Conservation (phyloP, 2,113 vertebrate species). For the Python bivittatus region DNA sequence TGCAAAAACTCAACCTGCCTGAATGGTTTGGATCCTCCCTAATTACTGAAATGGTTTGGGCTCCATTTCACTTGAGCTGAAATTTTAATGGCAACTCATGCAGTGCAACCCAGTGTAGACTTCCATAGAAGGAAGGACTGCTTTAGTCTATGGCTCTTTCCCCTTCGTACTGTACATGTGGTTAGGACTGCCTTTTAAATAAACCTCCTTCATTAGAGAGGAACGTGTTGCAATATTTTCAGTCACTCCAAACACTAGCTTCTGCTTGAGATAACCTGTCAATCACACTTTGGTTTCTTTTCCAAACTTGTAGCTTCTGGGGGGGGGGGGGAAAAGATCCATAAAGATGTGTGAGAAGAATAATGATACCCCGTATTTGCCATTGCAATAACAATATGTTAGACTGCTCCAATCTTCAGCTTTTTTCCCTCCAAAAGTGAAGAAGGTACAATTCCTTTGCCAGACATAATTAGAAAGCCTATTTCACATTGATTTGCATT, state of each 20-base stretch:
- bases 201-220: neutral
- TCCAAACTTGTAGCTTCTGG: neutral
- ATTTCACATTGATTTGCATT: constrained; percentile 10
- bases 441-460: neutral
- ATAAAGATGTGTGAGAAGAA: neutral
- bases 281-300: neutral
- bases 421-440: too few relatives aligned
- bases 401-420: neutral
- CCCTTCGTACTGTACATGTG: too few relatives aligned
- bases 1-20: neutral
- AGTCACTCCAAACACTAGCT: neutral
- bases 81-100: too few relatives aligned
- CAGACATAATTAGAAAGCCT: neutral
- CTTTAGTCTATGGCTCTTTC: too few relatives aligned
- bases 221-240: neutral
- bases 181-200: too few relatives aligned
- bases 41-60: too few relatives aligned
- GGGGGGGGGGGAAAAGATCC: too few relatives aligned
- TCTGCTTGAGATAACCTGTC: neutral
- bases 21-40: neutral
- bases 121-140: too few relatives aligned
- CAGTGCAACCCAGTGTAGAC: too few relatives aligned
- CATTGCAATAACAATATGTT: neutral
- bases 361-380: neutral
- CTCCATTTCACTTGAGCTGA: too few relatives aligned